Evolutionary conservation across 2,797 vertebrate genomes (phyloP), one percentile per base, ranked within the genome.

Genomic region (Clarias fuscus): DNA sequence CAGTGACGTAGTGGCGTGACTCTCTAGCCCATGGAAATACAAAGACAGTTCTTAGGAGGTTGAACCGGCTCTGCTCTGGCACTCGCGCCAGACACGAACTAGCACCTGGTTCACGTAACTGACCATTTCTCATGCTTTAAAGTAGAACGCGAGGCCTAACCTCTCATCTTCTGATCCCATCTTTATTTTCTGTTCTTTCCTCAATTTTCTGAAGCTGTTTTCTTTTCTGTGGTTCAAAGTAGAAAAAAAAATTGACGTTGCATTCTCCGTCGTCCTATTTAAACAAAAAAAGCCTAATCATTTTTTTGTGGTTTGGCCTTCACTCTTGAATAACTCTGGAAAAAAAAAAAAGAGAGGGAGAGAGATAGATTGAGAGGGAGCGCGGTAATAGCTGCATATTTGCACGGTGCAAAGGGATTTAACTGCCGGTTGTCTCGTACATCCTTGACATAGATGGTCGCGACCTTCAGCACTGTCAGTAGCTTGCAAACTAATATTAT

Each of bases 401-500:
- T 64, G 8, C 37, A n/a, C 11, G 14, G 22, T 10, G 33, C 33
- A 33, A 33, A 33, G 83, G 67, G 64, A 82, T 86, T 84, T 43
- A 75, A 80, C 27, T 62, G 68, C 77, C 68, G 85, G 64, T 62
- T 58, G 84, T 87, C 77, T 82, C 24, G 37, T 40, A 61, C 56
- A 83, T 59, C 84, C 73, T 76, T 87, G 86, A 70, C 24, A 27
- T 61, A 56, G 82, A 67, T 64, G 64, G 61, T 58, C 7, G 37
- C 59, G 62, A 80, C 89, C 79, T 88, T 88, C 11, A 73, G 40
- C 20, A 37, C 79, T 84, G 40, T 86, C 64, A 77, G 13, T 64
- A 14, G 53, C 30, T 61, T 37, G 77, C 20, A 40, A 43, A 64
- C 78, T 80, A 64, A 64, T 80, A 43, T 80, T 43, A 18, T 80